Evolutionary conservation across 2,888 invertebrate genomes (phyloP).

Genomic region (Drosophila aldrichi): DNA sequence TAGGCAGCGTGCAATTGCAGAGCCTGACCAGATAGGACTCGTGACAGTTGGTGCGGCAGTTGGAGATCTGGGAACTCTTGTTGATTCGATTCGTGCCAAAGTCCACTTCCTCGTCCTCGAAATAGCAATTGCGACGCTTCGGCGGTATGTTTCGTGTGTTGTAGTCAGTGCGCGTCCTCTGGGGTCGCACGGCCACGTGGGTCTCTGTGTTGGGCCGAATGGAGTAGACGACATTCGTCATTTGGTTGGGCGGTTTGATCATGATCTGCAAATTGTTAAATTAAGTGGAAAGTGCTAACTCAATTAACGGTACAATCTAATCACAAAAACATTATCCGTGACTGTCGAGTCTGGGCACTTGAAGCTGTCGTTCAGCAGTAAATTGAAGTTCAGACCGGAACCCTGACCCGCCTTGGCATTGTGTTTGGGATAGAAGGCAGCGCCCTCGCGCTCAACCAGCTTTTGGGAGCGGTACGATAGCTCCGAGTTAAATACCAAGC

Average conservation of each 20-base stretch:
- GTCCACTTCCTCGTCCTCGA: conserved; percentile 61
- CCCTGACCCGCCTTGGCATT: conserved; percentile 78
- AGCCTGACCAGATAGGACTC: conserved; percentile 74
- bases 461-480: conserved; percentile 44
- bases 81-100: conserved; percentile 48
- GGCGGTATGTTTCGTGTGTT: conserved; percentile 67
- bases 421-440: conserved; percentile 73
- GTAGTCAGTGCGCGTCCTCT: conserved; percentile 75
- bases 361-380: conserved; percentile 56
- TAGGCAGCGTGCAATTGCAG: conserved; percentile 82
- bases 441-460: conserved; percentile 43
- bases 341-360: conserved; percentile 53
- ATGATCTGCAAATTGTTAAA: conserved; percentile 61
- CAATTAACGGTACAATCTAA: conserved; percentile 8
- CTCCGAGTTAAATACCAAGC: conserved; percentile 86
- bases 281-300: background rate
- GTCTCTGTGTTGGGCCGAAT: conserved; percentile 79
- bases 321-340: conserved; percentile 71
- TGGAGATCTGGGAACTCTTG: conserved; percentile 65
- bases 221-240: conserved; percentile 66
- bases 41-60: conserved; percentile 83
- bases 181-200: conserved; percentile 78
- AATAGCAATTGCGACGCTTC: conserved; percentile 78
- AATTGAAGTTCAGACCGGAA: conserved; percentile 67
- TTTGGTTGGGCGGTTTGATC: conserved; percentile 75